A percentile compares a stretch with the other conserved stretches of the same genome.
Conservation (phyloP, 2,888 invertebrate species). For the Chrysodeixis includens region DNA sequence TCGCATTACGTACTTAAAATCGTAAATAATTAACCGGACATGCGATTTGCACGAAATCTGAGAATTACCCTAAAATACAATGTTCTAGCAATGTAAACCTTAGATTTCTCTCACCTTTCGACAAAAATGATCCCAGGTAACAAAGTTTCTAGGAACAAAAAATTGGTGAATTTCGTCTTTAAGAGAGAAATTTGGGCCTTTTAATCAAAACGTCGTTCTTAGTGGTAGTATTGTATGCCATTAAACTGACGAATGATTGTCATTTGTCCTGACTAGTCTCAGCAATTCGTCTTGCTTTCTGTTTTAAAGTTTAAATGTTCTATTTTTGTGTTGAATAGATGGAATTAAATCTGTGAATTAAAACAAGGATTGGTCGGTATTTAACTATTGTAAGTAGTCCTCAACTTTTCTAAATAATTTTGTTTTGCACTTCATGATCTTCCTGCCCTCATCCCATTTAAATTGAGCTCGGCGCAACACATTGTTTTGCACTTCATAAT, state of each 20-base stretch:
- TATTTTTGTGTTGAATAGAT: not conserved
- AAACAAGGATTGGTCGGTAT: not conserved
- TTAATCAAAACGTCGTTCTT: not conserved
- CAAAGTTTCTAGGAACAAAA: not conserved
- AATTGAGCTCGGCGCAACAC: too few relatives aligned
- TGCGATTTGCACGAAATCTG: too few relatives aligned
- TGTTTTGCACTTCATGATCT: too few relatives aligned
- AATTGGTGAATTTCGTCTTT: not conserved
- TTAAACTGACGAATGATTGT: not conserved
- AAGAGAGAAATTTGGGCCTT: not conserved
- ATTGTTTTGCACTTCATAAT: too few relatives aligned
- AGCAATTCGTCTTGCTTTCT: slow-evolving; percentile 1
- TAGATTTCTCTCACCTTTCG: not conserved
- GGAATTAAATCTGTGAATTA: not conserved
- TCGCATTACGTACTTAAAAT: too few relatives aligned
- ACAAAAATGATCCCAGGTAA: not conserved
- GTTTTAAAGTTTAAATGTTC: slow-evolving; percentile 1
- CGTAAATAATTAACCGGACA: too few relatives aligned
- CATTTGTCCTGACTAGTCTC: not conserved
- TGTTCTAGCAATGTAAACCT: not conserved
- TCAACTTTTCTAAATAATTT: too few relatives aligned
- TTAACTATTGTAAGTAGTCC: too few relatives aligned
- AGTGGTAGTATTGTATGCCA: not conserved
- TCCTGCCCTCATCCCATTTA: too few relatives aligned
- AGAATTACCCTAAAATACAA: too few relatives aligned